Evolutionary conservation across 2,888 invertebrate species (phyloP).

Genomic region (Boloria selene): DNA sequence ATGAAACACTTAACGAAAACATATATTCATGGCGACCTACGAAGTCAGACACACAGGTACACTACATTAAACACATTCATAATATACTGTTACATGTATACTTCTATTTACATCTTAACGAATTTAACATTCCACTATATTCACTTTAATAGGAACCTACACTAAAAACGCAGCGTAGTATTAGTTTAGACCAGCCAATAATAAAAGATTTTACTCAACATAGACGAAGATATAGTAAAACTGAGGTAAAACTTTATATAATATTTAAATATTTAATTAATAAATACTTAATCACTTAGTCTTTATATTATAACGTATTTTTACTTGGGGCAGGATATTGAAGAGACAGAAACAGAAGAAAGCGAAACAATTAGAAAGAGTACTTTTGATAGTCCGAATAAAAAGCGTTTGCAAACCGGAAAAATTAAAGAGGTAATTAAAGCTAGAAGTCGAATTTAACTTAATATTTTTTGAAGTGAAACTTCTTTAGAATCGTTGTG

Average conservation of each 20-base stretch:
- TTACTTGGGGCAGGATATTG: slow-evolving; percentile 49
- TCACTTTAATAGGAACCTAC: slow-evolving; percentile 55
- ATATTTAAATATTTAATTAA: slow-evolving; percentile 7
- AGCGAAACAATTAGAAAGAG: slow-evolving; percentile 50
- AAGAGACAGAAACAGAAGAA: slow-evolving; percentile 48
- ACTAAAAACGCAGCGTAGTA: slow-evolving; percentile 54
- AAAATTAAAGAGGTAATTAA: slow-evolving; percentile 10
- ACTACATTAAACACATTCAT: slow-evolving; percentile 52
- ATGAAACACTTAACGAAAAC: slow-evolving; percentile 70
- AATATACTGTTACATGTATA: background rate
- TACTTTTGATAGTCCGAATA: slow-evolving; percentile 48
- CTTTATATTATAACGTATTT: slow-evolving; percentile 3
- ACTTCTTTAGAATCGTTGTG: too few species aligned
- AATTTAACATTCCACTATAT: slow-evolving; percentile 25
- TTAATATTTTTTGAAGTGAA: too few species aligned
- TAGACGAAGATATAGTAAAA: slow-evolving; percentile 53
- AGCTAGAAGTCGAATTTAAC: background rate
- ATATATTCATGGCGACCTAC: slow-evolving; percentile 72
- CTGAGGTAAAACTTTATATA: slow-evolving; percentile 52
- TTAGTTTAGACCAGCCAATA: slow-evolving; percentile 52
- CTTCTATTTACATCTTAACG: slow-evolving; percentile 29
- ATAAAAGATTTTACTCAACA: slow-evolving; percentile 43
- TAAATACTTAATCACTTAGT: background rate
- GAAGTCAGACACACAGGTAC: slow-evolving; percentile 61
- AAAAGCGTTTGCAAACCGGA: slow-evolving; percentile 47